phyloP scores from a whole-genome alignment of 2,888 invertebrate species.

The Phortica magna region DNA sequence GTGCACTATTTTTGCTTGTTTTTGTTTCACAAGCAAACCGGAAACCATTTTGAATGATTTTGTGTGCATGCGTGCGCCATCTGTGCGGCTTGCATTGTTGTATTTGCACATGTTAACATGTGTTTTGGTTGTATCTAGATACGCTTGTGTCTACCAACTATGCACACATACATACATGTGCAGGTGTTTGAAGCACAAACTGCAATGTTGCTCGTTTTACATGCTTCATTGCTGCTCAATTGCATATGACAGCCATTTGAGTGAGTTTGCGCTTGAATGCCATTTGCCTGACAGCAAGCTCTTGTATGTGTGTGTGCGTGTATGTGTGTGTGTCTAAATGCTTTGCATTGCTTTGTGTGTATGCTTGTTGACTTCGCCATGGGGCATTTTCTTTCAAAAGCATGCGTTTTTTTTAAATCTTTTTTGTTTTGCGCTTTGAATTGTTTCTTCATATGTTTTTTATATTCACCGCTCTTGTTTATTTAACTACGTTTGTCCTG shows the following conservation, averaged over 20 bases:
- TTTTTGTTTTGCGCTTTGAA: neutral
- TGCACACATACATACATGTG: neutral
- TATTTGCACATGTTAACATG: slow-evolving; percentile 24
- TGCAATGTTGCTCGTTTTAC: neutral
- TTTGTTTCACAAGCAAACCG: neutral
- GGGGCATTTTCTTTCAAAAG: neutral
- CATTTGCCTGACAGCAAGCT: neutral
- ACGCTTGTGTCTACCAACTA: neutral
- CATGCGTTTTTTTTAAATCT: neutral
- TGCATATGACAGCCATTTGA: slow-evolving; percentile 23
- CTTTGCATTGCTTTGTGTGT: neutral
- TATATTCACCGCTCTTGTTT: neutral
- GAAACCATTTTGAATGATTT: slow-evolving; percentile 14
- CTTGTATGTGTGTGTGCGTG: neutral
- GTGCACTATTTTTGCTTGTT: neutral
- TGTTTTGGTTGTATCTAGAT: slow-evolving; percentile 10
- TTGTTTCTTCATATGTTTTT: neutral
- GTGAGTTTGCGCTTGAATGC: neutral
- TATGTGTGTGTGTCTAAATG: neutral
- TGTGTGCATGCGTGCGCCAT: neutral
- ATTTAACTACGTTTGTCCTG: neutral
- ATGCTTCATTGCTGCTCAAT: slow-evolving; percentile 28
- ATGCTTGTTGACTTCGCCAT: slow-evolving; percentile 17
- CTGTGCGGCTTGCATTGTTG: neutral
- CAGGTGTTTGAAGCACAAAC: neutral